phyloP scores from a whole-genome alignment of 2,888 invertebrate genomes.

The Campoletis raptor region DNA sequence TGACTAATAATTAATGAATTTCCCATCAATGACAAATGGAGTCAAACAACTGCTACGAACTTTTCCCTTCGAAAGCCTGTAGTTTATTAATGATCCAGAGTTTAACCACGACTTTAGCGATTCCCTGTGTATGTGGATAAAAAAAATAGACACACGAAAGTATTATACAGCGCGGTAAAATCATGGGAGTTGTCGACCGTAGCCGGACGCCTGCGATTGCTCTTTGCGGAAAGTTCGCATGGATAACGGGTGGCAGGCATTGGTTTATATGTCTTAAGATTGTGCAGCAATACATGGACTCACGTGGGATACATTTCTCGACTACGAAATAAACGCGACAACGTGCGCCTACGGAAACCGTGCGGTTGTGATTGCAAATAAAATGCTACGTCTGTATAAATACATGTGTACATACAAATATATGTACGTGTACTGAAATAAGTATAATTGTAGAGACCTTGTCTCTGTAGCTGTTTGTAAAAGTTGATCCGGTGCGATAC shows the following conservation, averaged over 20 bases:
- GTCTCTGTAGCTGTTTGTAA: constrained; percentile 8
- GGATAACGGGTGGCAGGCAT: constrained; percentile 36
- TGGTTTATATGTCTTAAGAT: constrained; percentile 29
- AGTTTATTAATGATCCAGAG: not conserved
- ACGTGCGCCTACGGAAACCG: constrained; percentile 57
- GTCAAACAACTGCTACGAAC: too few relatives aligned
- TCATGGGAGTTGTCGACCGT: constrained; percentile 48
- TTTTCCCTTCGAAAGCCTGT: not conserved
- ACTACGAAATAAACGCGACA: constrained; percentile 45
- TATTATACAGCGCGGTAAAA: constrained; percentile 19
- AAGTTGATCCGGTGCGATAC: constrained; percentile 19
- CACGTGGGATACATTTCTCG: constrained; percentile 53
- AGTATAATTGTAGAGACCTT: constrained; percentile 12
- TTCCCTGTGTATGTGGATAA: too few relatives aligned
- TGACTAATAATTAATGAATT: not conserved
- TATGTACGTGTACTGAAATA: not conserved
- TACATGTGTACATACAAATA: not conserved
- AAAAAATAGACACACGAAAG: not conserved
- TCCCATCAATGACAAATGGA: not conserved
- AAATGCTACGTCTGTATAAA: constrained; percentile 2
- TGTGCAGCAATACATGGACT: constrained; percentile 12
- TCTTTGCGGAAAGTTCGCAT: constrained; percentile 45
- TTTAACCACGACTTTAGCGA: too few relatives aligned
- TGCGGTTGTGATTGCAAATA: constrained; percentile 27
- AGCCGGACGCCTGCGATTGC: constrained; percentile 47